Evolutionary conservation across 1,140 invertebrate species (phyloP).

Genomic region (Drosophila tropicalis): DNA sequence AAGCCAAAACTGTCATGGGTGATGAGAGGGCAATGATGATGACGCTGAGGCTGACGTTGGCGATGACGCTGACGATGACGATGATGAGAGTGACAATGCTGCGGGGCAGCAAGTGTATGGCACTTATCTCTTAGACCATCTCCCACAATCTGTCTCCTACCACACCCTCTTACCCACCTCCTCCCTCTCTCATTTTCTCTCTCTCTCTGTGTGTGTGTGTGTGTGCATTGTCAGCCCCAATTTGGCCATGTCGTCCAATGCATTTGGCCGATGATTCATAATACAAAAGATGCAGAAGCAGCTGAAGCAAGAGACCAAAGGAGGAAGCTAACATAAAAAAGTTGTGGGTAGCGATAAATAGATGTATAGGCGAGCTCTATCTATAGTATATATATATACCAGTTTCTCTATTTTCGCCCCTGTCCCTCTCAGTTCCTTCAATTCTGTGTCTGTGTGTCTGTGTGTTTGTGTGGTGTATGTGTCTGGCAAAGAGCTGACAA

Average conservation of each 20-base stretch:
- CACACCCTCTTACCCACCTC: no score
- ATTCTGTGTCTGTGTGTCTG: not conserved
- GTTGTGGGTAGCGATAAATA: conserved; percentile 67
- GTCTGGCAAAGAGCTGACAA: conserved; percentile 68
- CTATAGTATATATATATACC: conserved; percentile 21
- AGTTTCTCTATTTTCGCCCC: not conserved
- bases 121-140: conserved; percentile 51
- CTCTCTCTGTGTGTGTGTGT: conserved; percentile 14
- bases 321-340: conserved; percentile 34
- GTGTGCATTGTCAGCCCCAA: conserved; percentile 62
- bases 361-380: conserved; percentile 63
- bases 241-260: conserved; percentile 55
- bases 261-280: conserved; percentile 76
- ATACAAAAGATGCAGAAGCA: conserved; percentile 65
- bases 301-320: conserved; percentile 7
- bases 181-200: not conserved
- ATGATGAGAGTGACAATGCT: conserved; percentile 28
- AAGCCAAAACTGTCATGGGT: conserved; percentile 37
- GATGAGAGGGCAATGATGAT: conserved; percentile 31
- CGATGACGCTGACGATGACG: conserved; percentile 26
- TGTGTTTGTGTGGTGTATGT: conserved; percentile 11
- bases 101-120: conserved; percentile 7
- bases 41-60: not conserved
- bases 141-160: not conserved
- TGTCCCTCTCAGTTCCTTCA: not conserved